Conservation (phyloP, 2,113 vertebrate genomes). For the Fulmarus glacialis region DNA sequence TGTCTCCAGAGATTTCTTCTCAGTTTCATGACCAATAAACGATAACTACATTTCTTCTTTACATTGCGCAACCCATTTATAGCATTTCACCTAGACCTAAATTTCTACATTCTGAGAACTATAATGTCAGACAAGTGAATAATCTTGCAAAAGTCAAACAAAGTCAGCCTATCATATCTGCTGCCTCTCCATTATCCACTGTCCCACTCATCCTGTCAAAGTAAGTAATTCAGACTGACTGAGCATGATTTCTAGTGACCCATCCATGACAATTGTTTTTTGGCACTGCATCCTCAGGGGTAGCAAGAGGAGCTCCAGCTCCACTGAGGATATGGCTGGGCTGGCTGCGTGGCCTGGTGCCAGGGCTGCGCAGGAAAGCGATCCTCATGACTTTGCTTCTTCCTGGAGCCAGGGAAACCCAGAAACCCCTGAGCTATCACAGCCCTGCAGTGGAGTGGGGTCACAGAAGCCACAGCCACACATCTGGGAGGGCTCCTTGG, state of each 20-base stretch:
- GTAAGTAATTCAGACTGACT: neutral
- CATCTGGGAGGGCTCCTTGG: accelerated
- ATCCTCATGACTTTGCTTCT: neutral
- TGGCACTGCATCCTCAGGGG: neutral
- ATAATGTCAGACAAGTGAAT: neutral
- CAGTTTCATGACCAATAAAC: neutral
- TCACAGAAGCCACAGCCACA: neutral
- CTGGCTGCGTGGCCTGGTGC: neutral
- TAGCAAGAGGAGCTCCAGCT: neutral
- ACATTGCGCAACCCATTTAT: neutral
- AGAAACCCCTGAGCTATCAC: neutral
- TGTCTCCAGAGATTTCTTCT: neutral
- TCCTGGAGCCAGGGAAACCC: neutral
- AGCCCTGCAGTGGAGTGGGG: neutral
- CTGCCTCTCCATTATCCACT: neutral
- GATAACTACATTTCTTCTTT: neutral
- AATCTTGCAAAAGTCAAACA: neutral
- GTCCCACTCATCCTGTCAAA: neutral
- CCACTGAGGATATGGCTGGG: accelerated
- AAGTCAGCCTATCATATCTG: accelerated
- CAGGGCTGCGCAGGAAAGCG: neutral
- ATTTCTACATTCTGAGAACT: neutral
- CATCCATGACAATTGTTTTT: accelerated
- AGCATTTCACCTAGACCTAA: neutral
- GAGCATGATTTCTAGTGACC: neutral